These are phyloP conservation scores for Hippasteria phrygiana DNA, from an alignment of 53 echinoderm and acorn worm species.

Conservation along the genomic window DNA sequence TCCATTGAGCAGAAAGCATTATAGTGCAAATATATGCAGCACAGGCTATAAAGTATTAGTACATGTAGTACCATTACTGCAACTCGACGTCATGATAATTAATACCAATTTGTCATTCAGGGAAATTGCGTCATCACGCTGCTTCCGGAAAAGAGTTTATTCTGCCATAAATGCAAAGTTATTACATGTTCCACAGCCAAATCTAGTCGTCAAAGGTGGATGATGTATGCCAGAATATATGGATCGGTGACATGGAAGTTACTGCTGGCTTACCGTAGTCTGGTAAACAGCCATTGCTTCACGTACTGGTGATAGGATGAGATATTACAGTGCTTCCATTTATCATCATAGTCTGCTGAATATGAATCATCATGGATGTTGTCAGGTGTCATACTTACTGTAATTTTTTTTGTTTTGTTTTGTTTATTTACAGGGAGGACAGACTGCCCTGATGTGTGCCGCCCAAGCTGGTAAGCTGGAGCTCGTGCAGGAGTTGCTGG, in stretches of 20 bases:
- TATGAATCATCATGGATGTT: too few species aligned
- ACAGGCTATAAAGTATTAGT: neutral
- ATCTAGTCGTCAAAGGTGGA: neutral
- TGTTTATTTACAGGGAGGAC: conserved; percentile 80
- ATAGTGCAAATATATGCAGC: neutral
- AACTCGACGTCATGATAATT: too few species aligned
- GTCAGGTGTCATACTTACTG: too few species aligned
- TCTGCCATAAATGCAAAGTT: neutral
- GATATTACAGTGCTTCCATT: too few species aligned
- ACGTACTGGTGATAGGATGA: too few species aligned
- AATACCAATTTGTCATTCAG: too few species aligned
- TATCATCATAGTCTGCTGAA: too few species aligned
- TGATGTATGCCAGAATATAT: conserved; percentile 14
- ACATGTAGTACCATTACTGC: neutral
- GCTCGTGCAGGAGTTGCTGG: conserved; percentile 88
- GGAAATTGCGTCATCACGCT: too few species aligned
- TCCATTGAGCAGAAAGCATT: neutral
- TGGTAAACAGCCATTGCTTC: conserved; percentile 2
- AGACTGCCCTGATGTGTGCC: conserved; percentile 99
- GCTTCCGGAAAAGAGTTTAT: neutral
- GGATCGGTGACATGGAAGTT: conserved; percentile 10
- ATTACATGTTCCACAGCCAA: neutral
- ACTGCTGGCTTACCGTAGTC: conserved; percentile 3
- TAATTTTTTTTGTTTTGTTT: conserved; percentile 1
- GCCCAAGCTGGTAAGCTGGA: conserved; percentile 95